Evolutionary conservation across 2,888 invertebrate species (phyloP).

Genomic region (Laspeyria flexula): DNA sequence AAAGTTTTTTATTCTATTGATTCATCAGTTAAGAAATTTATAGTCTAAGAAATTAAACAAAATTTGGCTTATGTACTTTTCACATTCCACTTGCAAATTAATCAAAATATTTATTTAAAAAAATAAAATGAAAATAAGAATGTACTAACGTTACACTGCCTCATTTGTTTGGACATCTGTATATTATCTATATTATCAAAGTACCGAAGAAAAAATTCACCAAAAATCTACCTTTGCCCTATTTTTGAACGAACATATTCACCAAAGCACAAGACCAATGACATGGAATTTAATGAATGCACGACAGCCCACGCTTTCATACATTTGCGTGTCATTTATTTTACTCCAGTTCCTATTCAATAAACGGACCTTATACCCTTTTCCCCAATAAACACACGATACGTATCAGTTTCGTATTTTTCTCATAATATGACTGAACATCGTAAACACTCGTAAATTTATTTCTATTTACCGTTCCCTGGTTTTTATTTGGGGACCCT

Average conservation of each 20-base stretch:
- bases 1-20: too few species aligned
- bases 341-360: conserved; percentile 16
- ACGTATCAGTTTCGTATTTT: conserved; percentile 24
- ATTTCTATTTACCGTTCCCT: conserved; percentile 1
- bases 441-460: conserved; percentile 25
- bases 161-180: too few species aligned
- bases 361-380: conserved; percentile 22
- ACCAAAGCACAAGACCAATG: conserved; percentile 16
- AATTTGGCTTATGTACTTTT: too few species aligned
- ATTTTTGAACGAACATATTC: not conserved
- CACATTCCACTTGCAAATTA: too few species aligned
- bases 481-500: not conserved
- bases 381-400: conserved; percentile 31
- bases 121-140: too few species aligned
- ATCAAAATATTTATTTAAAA: too few species aligned
- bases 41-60: too few species aligned
- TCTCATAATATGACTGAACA: conserved; percentile 13
- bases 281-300: conserved; percentile 42
- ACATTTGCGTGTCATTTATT: conserved; percentile 40
- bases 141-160: too few species aligned
- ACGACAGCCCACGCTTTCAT: conserved; percentile 25
- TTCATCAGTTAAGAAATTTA: too few species aligned
- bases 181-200: not conserved
- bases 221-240: not conserved
- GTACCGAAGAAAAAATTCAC: not conserved